A percentile compares a stretch with the other conserved stretches of the same genome.
phyloP scores from a whole-genome alignment of 2,888 invertebrate genomes.

The Apomyelois bistriatella region DNA sequence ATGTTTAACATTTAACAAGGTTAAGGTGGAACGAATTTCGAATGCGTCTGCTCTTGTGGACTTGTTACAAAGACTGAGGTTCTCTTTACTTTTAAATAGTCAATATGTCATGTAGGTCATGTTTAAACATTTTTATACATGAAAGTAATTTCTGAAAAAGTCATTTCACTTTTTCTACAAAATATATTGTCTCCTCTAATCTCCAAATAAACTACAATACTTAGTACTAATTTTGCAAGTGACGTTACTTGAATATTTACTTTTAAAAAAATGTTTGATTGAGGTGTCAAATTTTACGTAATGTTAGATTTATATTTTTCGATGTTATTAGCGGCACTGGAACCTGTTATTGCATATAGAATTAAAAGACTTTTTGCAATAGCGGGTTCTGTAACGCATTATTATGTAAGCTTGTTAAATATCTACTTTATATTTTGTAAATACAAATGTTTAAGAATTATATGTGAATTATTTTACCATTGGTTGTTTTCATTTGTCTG shows the following conservation, averaged over 20 bases:
- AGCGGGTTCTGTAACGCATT: conserved; percentile 11
- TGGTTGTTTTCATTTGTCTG: conserved; percentile 20
- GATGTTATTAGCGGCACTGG: background rate
- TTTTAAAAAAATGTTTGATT: background rate
- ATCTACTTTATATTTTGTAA: conserved; percentile 43
- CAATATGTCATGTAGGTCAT: conserved; percentile 7
- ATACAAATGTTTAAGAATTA: conserved; percentile 43
- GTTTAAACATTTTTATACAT: background rate
- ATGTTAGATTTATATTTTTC: conserved; percentile 20
- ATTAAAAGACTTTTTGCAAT: too few species aligned
- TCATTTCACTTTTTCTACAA: too few species aligned
- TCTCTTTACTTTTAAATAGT: conserved; percentile 33
- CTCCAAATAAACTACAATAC: too few species aligned
- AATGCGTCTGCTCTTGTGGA: conserved; percentile 14
- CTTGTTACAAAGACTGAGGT: conserved; percentile 48
- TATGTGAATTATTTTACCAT: conserved; percentile 40
- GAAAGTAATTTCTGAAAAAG: too few species aligned
- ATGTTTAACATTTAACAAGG: background rate
- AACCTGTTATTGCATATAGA: background rate
- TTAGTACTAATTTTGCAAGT: too few species aligned
- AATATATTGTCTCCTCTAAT: too few species aligned
- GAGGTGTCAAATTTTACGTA: conserved; percentile 38
- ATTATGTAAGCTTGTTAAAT: conserved; percentile 17
- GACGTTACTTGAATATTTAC: background rate
- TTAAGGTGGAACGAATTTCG: conserved; percentile 21